Conservation (phyloP, 2,797 vertebrate genomes). For the Pachyuromys duprasi region DNA sequence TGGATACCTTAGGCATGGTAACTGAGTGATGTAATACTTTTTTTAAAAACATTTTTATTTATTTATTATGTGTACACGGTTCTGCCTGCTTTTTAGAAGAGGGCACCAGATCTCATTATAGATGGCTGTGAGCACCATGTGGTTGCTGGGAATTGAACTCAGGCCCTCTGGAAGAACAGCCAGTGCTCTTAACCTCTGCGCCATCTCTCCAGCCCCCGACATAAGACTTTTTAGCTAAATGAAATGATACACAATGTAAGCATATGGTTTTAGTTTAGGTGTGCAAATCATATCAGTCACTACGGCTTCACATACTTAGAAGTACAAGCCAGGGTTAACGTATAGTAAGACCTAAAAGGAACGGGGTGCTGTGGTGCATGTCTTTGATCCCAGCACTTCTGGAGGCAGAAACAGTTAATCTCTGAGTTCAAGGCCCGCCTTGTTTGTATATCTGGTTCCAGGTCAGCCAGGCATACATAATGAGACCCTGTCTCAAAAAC, state of each 20-base stretch:
- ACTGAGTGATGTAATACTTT: constrained; percentile 23
- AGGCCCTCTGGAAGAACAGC: too few species aligned
- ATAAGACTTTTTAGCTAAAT: constrained; percentile 15
- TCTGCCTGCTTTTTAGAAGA: too few species aligned
- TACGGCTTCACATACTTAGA: constrained; percentile 18
- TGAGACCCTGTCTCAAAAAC: background rate
- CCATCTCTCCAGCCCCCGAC: too few species aligned
- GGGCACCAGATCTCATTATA: too few species aligned
- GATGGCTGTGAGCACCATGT: too few species aligned
- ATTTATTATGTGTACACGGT: too few species aligned
- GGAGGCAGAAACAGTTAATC: background rate
- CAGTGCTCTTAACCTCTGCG: too few species aligned
- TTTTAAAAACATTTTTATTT: background rate
- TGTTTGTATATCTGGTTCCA: background rate
- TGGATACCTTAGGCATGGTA: constrained; percentile 13
- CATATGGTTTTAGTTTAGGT: constrained; percentile 12
- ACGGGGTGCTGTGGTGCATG: too few species aligned
- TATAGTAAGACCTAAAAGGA: constrained; percentile 26
- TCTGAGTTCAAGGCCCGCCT: background rate
- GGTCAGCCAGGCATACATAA: background rate
- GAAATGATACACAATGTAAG: background rate
- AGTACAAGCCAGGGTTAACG: background rate
- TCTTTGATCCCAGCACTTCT: background rate
- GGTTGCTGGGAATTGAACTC: too few species aligned
- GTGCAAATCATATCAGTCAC: constrained; percentile 25